Conservation (phyloP, 1,140 invertebrate species). For the Zophobas morio region DNA sequence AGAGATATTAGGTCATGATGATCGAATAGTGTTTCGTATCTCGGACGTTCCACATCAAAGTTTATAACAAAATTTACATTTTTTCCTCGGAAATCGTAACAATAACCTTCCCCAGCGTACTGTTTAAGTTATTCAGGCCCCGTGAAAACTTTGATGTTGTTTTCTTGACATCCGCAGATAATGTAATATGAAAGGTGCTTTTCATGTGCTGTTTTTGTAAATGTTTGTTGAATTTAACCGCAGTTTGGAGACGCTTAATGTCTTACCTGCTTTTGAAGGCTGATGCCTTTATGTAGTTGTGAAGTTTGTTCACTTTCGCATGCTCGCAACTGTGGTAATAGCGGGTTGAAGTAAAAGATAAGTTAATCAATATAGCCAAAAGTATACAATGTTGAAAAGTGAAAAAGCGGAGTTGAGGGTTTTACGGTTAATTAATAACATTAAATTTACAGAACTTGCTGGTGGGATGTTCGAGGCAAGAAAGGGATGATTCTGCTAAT, state of each 20-base stretch:
- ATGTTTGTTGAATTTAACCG: constrained; percentile 6
- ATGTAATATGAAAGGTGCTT: constrained; percentile 19
- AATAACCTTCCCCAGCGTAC: constrained; percentile 14
- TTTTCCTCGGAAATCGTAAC: constrained; percentile 25
- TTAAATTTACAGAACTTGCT: too few relatives aligned
- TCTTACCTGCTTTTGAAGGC: constrained; percentile 5
- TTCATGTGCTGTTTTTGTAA: constrained; percentile 4
- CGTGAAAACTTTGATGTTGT: constrained; percentile 24
- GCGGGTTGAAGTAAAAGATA: too few relatives aligned
- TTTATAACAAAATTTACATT: constrained; percentile 22
- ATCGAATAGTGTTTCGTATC: not conserved
- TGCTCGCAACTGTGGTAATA: too few relatives aligned
- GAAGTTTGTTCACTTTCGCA: too few relatives aligned
- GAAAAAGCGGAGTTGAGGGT: too few relatives aligned
- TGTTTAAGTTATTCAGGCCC: constrained; percentile 30
- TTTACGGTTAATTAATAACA: too few relatives aligned
- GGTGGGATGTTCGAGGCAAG: too few relatives aligned
- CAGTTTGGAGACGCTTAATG: not conserved
- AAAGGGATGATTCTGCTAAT: too few relatives aligned
- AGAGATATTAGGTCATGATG: too few relatives aligned
- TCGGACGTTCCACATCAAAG: not conserved
- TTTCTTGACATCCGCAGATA: constrained; percentile 16
- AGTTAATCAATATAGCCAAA: too few relatives aligned
- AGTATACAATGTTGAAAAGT: too few relatives aligned
- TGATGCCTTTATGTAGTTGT: too few relatives aligned